phyloP scores from a whole-genome alignment of 2,888 invertebrate species.

The Trachelus stipa region DNA sequence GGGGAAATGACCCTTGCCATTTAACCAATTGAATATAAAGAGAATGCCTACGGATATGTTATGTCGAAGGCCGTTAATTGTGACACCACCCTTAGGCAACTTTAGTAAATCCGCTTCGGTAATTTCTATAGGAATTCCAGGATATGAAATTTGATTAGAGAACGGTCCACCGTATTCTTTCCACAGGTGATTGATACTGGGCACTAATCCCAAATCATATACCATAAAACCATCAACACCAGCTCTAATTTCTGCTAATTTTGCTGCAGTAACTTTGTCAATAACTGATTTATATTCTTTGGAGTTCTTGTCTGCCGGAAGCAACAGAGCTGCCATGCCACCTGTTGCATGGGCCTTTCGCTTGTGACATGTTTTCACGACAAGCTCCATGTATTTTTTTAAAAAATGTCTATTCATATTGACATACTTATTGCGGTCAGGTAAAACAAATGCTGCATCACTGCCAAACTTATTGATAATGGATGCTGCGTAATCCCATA shows the following conservation, averaged over 20 bases:
- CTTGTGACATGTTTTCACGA: slow-evolving; percentile 72
- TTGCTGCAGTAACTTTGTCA: slow-evolving; percentile 68
- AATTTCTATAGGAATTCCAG: slow-evolving; percentile 62
- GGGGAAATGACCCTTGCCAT: slow-evolving; percentile 76
- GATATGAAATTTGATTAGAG: slow-evolving; percentile 70
- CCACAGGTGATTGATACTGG: slow-evolving; percentile 72
- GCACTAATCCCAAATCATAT: slow-evolving; percentile 74
- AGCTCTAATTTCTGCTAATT: slow-evolving; percentile 70
- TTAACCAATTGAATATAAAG: slow-evolving; percentile 78
- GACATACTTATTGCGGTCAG: slow-evolving; percentile 77
- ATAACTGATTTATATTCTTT: slow-evolving; percentile 64
- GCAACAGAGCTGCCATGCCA: slow-evolving; percentile 76
- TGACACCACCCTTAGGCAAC: slow-evolving; percentile 75
- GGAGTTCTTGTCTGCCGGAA: slow-evolving; percentile 63
- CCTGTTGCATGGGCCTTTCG: slow-evolving; percentile 75
- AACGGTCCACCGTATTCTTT: slow-evolving; percentile 65
- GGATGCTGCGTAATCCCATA: slow-evolving; percentile 80
- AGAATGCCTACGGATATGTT: slow-evolving; percentile 76
- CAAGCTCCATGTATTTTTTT: slow-evolving; percentile 72
- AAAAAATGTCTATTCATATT: slow-evolving; percentile 76
- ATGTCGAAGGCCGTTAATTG: slow-evolving; percentile 72
- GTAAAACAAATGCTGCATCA: slow-evolving; percentile 72
- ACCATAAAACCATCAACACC: slow-evolving; percentile 80
- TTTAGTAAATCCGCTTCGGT: slow-evolving; percentile 69
- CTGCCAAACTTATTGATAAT: slow-evolving; percentile 75